Evolutionary conservation across 2,888 invertebrate genomes (phyloP), one percentile per base, ranked within the genome.

Genomic region (Lordiphosa andalusiaca): DNA sequence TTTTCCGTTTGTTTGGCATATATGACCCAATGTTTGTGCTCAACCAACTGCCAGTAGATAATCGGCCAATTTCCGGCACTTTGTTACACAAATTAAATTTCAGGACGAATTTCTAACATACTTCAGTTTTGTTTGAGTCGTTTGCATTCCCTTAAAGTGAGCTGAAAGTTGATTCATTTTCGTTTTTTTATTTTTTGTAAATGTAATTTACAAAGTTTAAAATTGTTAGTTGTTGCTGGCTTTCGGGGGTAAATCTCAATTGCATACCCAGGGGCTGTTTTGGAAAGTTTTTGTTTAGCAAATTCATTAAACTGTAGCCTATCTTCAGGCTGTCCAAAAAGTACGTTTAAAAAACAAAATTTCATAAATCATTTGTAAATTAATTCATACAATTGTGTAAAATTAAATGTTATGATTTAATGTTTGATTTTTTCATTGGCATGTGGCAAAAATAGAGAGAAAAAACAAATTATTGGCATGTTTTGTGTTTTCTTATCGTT

Each of bases 21-120:
- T 63, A 19, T 39, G 10, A 23, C 35, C 10, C n/a, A 35, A 54
- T 51, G 37, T 25, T 56, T 42, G 41, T 47, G 7, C 47, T 38
- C 25, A 4, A 10, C 6, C 21, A 3, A 12, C 30, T 33, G 1
- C 5, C 40, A 13, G 41, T 46, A 59, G 62, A 67, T 77, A 82
- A 81, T 67, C 69, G 67, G n/a, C 62, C 63, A 65, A 78, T 78
- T 75, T 82, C 82, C 77, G 82, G 71, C 58, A 66, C 60, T 75
- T 75, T 78, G 63, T 78, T 58, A 53, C 58, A 38, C 42, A 25
- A n/a, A 23, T 13, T 53, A 25, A 16, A 38, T 46, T 53, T 48
- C 19, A 47, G 35, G 9, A 30, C 6, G 9, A 30, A 9, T 9
- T 30, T 6, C 9, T 3, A 30, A 9, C 46, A 44, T n/a, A 40